phyloP scores from a whole-genome alignment of 2,888 invertebrate species.

The Ornithoptera priamus region DNA sequence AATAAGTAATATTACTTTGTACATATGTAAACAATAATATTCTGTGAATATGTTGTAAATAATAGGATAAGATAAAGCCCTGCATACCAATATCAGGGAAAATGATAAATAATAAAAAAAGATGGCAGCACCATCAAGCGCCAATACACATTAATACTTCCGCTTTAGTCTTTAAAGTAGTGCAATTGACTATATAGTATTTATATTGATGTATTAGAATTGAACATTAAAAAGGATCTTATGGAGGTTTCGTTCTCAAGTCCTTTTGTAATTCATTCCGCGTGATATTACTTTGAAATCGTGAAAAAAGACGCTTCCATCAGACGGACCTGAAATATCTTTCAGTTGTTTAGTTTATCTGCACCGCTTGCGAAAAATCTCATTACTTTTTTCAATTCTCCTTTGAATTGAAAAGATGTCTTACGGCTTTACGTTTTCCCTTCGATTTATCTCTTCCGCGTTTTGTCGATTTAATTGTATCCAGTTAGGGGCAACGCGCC shows the following conservation, averaged over 20 bases:
- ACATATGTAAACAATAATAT: too few species aligned
- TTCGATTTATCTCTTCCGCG: slow-evolving; percentile 25
- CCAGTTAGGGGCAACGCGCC: not conserved
- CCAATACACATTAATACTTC: too few species aligned
- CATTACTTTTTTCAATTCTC: slow-evolving; percentile 27
- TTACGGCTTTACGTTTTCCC: slow-evolving; percentile 20
- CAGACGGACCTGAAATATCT: slow-evolving; percentile 10
- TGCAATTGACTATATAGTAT: too few species aligned
- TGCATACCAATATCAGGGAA: too few species aligned
- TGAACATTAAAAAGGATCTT: not conserved
- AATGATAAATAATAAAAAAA: too few species aligned
- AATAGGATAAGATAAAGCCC: too few species aligned
- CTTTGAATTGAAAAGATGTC: slow-evolving; percentile 27
- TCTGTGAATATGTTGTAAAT: too few species aligned
- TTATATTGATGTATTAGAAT: not conserved
- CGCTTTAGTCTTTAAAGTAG: too few species aligned
- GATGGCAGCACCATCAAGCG: too few species aligned
- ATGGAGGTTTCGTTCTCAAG: not conserved
- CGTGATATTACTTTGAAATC: not conserved
- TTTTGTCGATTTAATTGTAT: slow-evolving; percentile 23
- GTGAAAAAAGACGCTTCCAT: slow-evolving; percentile 1
- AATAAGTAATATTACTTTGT: too few species aligned
- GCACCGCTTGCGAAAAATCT: slow-evolving; percentile 23
- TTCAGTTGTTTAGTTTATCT: slow-evolving; percentile 24
- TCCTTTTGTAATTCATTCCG: not conserved